Evolutionary conservation across 2,797 vertebrate genomes (phyloP).

Genomic region (Psittacula echo): DNA sequence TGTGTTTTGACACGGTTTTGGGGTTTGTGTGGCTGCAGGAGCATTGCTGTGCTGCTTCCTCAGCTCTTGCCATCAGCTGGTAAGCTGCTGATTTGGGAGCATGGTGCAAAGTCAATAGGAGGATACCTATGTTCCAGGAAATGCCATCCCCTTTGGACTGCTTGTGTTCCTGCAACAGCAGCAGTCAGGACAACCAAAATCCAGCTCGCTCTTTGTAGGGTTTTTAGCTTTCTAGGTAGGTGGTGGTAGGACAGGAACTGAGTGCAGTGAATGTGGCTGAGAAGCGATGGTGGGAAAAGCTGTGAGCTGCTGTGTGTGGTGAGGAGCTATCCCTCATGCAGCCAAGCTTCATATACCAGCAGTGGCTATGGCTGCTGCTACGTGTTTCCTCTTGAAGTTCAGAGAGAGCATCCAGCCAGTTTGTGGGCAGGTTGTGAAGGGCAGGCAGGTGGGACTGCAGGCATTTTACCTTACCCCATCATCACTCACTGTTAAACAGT

Average conservation of each 20-base stretch:
- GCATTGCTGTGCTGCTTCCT: background rate
- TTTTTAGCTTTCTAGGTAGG: background rate
- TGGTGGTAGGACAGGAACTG: background rate
- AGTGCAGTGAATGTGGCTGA: background rate
- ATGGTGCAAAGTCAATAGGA: background rate
- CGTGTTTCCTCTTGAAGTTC: background rate
- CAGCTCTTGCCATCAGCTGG: background rate
- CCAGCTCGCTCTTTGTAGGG: background rate
- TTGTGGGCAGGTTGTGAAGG: background rate
- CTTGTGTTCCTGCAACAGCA: background rate
- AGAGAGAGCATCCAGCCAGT: background rate
- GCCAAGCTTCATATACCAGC: background rate
- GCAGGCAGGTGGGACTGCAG: background rate
- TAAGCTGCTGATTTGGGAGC: background rate
- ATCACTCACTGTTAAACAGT: background rate
- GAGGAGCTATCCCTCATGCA: background rate
- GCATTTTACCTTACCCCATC: background rate
- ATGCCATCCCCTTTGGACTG: background rate
- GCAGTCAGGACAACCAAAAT: background rate
- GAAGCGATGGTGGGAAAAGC: background rate
- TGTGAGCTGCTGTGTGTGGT: background rate
- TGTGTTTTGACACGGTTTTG: background rate
- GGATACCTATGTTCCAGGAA: background rate
- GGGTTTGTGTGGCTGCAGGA: background rate
- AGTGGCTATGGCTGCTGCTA: background rate